Conservation (phyloP, 1,140 invertebrate genomes). For the Drosophila hydei region DNA sequence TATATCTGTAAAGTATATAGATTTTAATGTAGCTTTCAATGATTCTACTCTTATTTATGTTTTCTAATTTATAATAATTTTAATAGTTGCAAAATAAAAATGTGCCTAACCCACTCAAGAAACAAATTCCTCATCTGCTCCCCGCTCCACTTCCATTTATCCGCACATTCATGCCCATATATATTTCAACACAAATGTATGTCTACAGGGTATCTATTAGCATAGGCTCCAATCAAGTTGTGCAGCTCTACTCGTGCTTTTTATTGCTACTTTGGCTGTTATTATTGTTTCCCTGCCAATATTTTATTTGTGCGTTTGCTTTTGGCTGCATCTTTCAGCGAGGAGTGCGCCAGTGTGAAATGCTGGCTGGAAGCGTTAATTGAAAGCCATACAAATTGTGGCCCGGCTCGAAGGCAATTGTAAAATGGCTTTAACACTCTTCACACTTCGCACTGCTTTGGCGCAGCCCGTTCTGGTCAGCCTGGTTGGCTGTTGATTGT, state of each 20-base stretch:
- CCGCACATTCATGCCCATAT: too few species aligned
- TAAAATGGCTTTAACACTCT: conserved; percentile 58
- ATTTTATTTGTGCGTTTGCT: conserved; percentile 70
- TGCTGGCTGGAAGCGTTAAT: conserved; percentile 57
- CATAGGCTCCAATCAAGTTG: not conserved
- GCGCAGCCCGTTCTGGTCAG: not conserved
- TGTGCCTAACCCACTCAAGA: not conserved
- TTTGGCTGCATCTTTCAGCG: conserved; percentile 43
- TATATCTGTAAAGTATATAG: too few species aligned
- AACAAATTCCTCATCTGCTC: too few species aligned
- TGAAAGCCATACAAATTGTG: conserved; percentile 80
- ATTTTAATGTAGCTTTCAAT: too few species aligned
- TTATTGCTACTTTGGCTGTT: conserved; percentile 14
- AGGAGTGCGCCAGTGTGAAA: conserved; percentile 34
- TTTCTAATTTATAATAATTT: too few species aligned
- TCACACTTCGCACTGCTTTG: conserved; percentile 1
- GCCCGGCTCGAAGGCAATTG: conserved; percentile 69
- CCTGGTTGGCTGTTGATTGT: conserved; percentile 60
- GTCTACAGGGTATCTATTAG: not conserved
- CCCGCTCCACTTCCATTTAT: too few species aligned
- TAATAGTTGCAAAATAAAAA: not conserved
- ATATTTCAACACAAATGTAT: too few species aligned
- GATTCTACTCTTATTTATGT: too few species aligned
- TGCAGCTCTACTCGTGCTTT: not conserved
- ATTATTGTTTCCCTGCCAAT: conserved; percentile 54